Evolutionary conservation across 2,113 vertebrate species (phyloP).

Genomic region (crab-eating macaque (Macaca fascicularis)): DNA sequence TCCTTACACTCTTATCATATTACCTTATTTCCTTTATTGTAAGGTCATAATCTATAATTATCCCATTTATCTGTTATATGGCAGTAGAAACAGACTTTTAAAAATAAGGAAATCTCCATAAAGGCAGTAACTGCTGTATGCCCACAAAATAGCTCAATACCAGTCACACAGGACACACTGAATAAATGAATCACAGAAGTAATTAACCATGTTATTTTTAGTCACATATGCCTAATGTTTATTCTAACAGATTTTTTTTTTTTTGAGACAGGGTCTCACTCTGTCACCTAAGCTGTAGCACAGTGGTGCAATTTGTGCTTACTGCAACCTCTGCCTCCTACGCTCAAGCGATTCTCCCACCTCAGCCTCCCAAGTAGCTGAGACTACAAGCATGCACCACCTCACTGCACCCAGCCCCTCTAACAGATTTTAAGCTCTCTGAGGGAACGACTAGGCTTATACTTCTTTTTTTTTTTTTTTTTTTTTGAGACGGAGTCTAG

Average conservation of each 20-base stretch:
- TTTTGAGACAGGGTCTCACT: too few relatives aligned
- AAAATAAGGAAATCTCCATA: not conserved
- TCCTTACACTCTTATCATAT: slow-evolving; percentile 17
- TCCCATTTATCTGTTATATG: not conserved
- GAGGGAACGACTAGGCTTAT: slow-evolving; percentile 4
- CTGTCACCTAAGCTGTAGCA: too few relatives aligned
- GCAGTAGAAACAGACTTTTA: not conserved
- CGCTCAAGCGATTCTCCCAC: too few relatives aligned
- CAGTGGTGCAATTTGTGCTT: too few relatives aligned
- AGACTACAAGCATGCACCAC: too few relatives aligned
- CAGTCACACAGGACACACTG: not conserved
- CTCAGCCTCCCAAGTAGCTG: too few relatives aligned
- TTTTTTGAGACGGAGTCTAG: too few relatives aligned
- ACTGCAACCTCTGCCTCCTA: too few relatives aligned
- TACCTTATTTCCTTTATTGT: slow-evolving; percentile 33
- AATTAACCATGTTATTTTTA: slow-evolving; percentile 19
- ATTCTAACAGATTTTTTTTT: not conserved
- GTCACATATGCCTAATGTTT: not conserved
- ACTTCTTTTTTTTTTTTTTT: not conserved
- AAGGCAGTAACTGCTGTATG: not conserved
- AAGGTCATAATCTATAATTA: slow-evolving; percentile 30
- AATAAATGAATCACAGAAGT: not conserved
- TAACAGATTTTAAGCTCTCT: not conserved
- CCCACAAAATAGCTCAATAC: not conserved
- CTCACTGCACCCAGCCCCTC: not conserved